Evolutionary conservation across 2,888 invertebrate species (phyloP).

Genomic region (Isotomurus palustris): DNA sequence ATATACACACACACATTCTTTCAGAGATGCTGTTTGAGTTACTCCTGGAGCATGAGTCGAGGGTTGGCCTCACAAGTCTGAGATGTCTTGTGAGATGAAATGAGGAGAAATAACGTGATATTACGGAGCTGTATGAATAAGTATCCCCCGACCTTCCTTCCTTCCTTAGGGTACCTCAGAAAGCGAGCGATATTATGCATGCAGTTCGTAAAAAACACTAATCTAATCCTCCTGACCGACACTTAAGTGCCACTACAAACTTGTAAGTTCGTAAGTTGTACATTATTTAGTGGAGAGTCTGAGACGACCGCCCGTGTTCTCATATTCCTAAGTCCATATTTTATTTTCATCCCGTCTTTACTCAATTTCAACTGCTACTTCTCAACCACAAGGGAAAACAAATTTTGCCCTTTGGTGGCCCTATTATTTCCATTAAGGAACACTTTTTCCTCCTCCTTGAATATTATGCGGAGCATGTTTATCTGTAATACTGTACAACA

Average conservation of each 20-base stretch:
- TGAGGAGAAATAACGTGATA: too few relatives aligned
- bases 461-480: too few relatives aligned
- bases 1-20: neutral
- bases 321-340: constrained; percentile 17
- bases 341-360: constrained; percentile 10
- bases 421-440: constrained; percentile 14
- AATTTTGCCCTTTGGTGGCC: constrained; percentile 11
- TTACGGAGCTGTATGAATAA: too few relatives aligned
- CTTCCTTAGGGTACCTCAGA: too few relatives aligned
- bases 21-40: constrained; percentile 9
- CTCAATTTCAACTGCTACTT: constrained; percentile 4
- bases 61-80: too few relatives aligned
- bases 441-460: too few relatives aligned
- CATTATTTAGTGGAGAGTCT: constrained; percentile 19
- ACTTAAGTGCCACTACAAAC: constrained; percentile 36
- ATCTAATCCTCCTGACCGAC: constrained; percentile 30
- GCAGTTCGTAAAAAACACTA: constrained; percentile 18
- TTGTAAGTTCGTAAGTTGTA: constrained; percentile 26
- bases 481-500: too few relatives aligned
- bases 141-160: too few relatives aligned
- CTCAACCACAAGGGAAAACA: constrained; percentile 3
- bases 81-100: too few relatives aligned
- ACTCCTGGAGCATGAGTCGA: constrained; percentile 7
- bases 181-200: constrained; percentile 24
- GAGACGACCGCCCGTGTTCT: constrained; percentile 43